Percentiles rank a stretch among this genome's conserved stretches.
These are phyloP conservation scores for Apodemia hepburni DNA, from an alignment of 2,888 invertebrate species.

Conservation along the genomic window DNA sequence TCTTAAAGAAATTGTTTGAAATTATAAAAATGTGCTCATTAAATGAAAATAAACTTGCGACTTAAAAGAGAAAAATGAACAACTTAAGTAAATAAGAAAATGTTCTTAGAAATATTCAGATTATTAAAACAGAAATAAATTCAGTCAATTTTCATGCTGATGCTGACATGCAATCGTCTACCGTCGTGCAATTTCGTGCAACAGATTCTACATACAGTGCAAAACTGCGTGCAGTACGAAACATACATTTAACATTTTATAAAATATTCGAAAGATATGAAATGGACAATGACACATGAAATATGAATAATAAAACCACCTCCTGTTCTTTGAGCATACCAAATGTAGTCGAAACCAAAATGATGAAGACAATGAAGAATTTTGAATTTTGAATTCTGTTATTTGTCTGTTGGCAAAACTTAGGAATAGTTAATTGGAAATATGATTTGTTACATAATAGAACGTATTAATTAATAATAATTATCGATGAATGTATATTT, in stretches of 20 bases:
- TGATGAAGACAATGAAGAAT: conserved; percentile 44
- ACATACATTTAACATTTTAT: conserved; percentile 14
- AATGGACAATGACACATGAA: conserved; percentile 22
- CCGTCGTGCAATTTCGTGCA: conserved; percentile 34
- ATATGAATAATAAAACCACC: conserved; percentile 49
- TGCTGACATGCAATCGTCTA: neutral
- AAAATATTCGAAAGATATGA: conserved; percentile 12
- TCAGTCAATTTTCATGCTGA: neutral
- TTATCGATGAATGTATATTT: no score
- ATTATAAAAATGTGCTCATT: conserved; percentile 9
- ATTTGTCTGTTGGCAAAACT: conserved; percentile 62
- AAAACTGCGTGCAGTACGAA: conserved; percentile 28
- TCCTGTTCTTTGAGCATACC: conserved; percentile 73
- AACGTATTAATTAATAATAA: no score
- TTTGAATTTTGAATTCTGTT: conserved; percentile 72
- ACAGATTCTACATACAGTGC: conserved; percentile 27
- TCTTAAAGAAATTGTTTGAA: conserved; percentile 5
- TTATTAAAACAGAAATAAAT: no score
- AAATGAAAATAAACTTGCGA: neutral
- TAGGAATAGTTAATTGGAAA: neutral
- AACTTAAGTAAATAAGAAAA: neutral
- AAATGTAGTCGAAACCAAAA: conserved; percentile 57
- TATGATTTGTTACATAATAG: no score
- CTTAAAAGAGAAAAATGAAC: conserved; percentile 2
- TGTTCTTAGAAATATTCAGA: no score